Conservation (phyloP, 2,113 vertebrate genomes). For the Barbus barbus region DNA sequence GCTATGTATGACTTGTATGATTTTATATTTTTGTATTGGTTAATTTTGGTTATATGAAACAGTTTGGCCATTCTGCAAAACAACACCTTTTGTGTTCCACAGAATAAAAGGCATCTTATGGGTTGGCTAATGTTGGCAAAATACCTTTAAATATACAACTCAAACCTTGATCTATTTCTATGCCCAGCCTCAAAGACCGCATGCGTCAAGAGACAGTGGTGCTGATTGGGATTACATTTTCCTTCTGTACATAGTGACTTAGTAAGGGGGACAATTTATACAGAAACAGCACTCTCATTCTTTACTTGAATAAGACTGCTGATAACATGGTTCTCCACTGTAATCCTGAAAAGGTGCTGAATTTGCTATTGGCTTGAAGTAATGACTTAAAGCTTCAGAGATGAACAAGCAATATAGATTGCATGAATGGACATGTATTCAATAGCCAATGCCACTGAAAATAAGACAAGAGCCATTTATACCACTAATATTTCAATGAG, state of each 20-base stretch:
- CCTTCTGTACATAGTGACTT: background rate
- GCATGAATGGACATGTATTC: background rate
- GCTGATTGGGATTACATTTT: background rate
- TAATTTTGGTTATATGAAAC: too few species aligned
- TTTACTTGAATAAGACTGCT: background rate
- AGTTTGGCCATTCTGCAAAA: background rate
- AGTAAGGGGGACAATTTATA: background rate
- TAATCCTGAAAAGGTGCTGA: background rate
- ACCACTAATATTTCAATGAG: background rate
- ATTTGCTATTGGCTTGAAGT: constrained; percentile 9
- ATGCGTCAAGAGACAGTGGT: background rate
- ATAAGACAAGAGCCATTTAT: background rate
- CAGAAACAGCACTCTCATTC: background rate
- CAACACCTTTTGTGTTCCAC: too few species aligned
- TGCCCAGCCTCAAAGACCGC: background rate
- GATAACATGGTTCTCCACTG: background rate
- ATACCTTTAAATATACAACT: background rate
- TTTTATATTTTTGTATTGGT: too few species aligned
- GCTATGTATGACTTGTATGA: background rate
- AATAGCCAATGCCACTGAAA: background rate
- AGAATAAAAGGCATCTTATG: too few species aligned
- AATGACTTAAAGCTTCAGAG: background rate
- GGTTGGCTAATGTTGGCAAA: too few species aligned
- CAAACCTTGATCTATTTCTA: background rate
- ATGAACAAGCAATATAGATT: constrained; percentile 5